These are phyloP conservation scores for Echinarachnius parma DNA, from an alignment of 53 echinoderm and acorn worm genomes.

Conservation along the genomic window DNA sequence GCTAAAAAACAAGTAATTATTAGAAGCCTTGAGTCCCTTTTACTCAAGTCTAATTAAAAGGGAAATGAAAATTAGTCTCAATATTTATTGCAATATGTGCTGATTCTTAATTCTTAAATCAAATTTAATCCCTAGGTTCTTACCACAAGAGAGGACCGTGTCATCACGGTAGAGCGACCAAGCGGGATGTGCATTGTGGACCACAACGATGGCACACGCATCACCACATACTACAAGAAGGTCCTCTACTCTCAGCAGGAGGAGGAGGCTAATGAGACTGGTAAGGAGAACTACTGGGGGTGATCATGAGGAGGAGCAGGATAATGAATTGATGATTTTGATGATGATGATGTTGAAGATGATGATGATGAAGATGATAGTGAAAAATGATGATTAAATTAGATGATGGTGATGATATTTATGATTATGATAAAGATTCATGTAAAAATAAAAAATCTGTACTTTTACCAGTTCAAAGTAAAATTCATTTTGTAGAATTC, in stretches of 20 bases:
- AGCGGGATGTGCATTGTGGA: slow-evolving; percentile 82
- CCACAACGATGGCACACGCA: slow-evolving; percentile 92
- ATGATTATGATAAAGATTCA: background rate
- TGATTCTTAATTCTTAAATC: no score
- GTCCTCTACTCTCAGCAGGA: slow-evolving; percentile 54
- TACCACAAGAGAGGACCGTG: slow-evolving; percentile 84
- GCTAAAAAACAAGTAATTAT: no score
- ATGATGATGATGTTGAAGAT: background rate
- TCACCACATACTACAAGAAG: slow-evolving; percentile 79
- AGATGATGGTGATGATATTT: background rate
- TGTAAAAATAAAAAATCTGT: background rate
- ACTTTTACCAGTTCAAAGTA: no score
- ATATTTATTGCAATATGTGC: no score
- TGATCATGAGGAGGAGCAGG: background rate
- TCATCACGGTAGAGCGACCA: slow-evolving; percentile 74
- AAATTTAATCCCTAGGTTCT: slow-evolving; percentile 75
- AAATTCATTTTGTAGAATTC: background rate
- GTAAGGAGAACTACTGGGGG: slow-evolving; percentile 17
- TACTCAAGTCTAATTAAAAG: no score
- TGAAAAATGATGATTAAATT: no score
- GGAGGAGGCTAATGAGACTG: slow-evolving; percentile 71
- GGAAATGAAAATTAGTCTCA: no score
- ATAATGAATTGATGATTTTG: background rate
- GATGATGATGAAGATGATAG: background rate
- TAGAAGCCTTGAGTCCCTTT: no score